These are phyloP conservation scores for Atrichornis clamosus DNA, from an alignment of 2,113 vertebrate species.

Conservation along the genomic window DNA sequence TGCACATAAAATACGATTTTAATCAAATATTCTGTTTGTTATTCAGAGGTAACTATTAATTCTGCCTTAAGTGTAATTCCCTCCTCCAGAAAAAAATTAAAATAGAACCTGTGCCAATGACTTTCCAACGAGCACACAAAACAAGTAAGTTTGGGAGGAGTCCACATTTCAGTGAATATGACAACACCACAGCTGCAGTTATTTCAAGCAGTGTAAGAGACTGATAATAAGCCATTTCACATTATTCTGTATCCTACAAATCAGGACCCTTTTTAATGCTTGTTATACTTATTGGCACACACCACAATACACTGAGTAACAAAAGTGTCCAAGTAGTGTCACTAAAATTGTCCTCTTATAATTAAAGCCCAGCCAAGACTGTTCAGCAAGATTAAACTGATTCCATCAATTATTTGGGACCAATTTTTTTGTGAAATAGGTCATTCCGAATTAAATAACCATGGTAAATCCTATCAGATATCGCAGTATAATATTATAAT, in stretches of 20 bases:
- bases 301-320: not conserved
- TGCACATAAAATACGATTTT: not conserved
- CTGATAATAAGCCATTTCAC: not conserved
- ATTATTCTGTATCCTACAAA: not conserved
- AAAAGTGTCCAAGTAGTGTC: not conserved
- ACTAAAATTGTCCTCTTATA: not conserved
- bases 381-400: not conserved
- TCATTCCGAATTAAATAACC: not conserved
- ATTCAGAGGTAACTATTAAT: not conserved
- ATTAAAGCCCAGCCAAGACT: not conserved
- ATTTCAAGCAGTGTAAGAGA: not conserved
- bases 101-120: not conserved
- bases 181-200: not conserved
- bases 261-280: not conserved
- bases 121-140: not conserved
- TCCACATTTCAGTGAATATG: not conserved
- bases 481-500: not conserved
- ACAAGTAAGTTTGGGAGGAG: not conserved
- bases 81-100: not conserved
- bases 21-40: not conserved
- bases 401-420: not conserved
- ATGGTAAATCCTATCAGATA: not conserved
- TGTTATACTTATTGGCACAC: not conserved
- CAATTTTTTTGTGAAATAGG: not conserved
- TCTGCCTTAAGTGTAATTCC: not conserved